Evolutionary conservation across 2,888 invertebrate species (phyloP).

Genomic region (Endotricha flammealis): DNA sequence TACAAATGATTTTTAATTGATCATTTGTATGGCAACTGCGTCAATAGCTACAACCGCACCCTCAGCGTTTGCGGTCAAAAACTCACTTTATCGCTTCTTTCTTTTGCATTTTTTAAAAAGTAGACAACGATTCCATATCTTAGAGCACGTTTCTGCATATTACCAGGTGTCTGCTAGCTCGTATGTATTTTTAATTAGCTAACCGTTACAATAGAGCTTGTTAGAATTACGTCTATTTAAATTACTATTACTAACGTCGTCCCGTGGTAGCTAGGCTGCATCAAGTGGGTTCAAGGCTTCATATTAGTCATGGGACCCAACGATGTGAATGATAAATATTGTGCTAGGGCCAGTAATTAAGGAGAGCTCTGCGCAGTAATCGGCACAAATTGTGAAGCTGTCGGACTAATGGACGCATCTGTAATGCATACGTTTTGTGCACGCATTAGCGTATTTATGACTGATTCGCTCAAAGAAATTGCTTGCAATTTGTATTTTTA

Average conservation of each 20-base stretch:
- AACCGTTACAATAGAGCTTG: not conserved
- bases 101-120: too few relatives aligned
- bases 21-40: too few relatives aligned
- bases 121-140: too few relatives aligned
- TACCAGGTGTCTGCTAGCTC: too few relatives aligned
- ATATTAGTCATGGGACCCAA: not conserved
- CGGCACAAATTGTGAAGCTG: conserved; percentile 34
- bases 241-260: not conserved
- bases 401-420: conserved; percentile 29
- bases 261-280: not conserved
- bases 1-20: too few relatives aligned
- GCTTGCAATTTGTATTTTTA: too few relatives aligned
- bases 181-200: too few relatives aligned
- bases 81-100: too few relatives aligned
- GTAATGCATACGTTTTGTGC: conserved; percentile 19
- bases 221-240: not conserved
- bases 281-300: not conserved
- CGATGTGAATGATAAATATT: not conserved
- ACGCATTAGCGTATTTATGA: conserved; percentile 5
- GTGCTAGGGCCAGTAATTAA: not conserved
- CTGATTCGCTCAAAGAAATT: conserved; percentile 6
- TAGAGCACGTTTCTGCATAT: too few relatives aligned
- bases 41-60: too few relatives aligned
- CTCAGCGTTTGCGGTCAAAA: too few relatives aligned
- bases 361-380: conserved; percentile 19